A percentile compares a stretch with the other conserved stretches of the same genome.
These are phyloP conservation scores for Balearica regulorum DNA, from an alignment of 2,797 vertebrate species.

Conservation along the genomic window DNA sequence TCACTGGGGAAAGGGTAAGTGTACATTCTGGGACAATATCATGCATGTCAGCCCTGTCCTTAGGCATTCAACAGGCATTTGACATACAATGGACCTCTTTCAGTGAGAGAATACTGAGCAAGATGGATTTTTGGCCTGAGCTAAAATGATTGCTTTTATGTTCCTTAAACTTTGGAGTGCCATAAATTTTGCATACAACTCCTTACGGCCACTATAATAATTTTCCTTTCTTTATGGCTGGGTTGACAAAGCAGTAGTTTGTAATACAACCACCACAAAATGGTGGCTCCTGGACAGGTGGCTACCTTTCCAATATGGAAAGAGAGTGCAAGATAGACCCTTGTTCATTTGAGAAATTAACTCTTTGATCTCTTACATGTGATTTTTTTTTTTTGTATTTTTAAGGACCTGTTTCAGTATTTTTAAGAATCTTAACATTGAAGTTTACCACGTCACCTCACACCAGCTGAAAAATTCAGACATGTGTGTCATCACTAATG, in stretches of 20 bases:
- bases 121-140: neutral
- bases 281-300: neutral
- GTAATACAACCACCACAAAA: neutral
- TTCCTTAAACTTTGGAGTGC: neutral
- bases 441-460: neutral
- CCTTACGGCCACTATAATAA: neutral
- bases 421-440: neutral
- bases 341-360: neutral
- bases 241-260: neutral
- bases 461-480: neutral
- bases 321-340: rapidly evolving
- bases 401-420: neutral
- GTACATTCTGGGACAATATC: neutral
- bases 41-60: neutral
- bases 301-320: neutral
- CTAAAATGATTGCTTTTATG: neutral
- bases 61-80: neutral
- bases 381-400: neutral
- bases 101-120: neutral
- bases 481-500: neutral
- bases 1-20: neutral
- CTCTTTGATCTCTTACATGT: neutral
- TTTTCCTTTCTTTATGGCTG: neutral
- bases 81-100: neutral
- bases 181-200: neutral